Conservation (phyloP, 1,140 invertebrate genomes). For the Drosophila athabasca region DNA sequence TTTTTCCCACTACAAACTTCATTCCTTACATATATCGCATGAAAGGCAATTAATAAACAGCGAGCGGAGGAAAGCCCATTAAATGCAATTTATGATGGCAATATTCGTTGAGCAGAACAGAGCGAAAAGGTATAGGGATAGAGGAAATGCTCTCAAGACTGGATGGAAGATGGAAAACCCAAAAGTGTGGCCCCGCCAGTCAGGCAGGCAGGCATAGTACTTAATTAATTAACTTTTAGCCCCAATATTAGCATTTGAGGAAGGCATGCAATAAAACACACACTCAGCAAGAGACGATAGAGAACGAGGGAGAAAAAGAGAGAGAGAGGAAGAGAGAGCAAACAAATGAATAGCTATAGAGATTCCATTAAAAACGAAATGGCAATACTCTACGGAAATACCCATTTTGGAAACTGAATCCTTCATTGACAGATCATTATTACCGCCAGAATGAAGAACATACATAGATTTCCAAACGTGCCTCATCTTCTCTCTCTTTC, state of each 20-base stretch:
- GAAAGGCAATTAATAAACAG: slow-evolving; percentile 60
- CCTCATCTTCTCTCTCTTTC: too few species aligned
- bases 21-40: not conserved
- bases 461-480: too few species aligned
- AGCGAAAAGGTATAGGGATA: slow-evolving; percentile 24
- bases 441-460: too few species aligned
- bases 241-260: slow-evolving; percentile 40
- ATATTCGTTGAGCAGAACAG: slow-evolving; percentile 30
- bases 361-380: not conserved
- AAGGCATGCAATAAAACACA: slow-evolving; percentile 38
- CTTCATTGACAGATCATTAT: too few species aligned
- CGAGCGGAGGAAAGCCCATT: slow-evolving; percentile 37
- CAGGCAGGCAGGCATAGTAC: slow-evolving; percentile 4
- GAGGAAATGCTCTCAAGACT: slow-evolving; percentile 21
- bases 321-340: slow-evolving; percentile 1
- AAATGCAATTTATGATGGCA: slow-evolving; percentile 71
- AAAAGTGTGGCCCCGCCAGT: slow-evolving; percentile 4
- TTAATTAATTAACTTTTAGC: slow-evolving; percentile 68
- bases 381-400: slow-evolving; percentile 6
- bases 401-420: too few species aligned
- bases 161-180: not conserved
- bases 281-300: slow-evolving; percentile 22
- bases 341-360: not conserved
- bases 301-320: slow-evolving; percentile 1
- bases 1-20: not conserved